phyloP scores from a whole-genome alignment of 2,113 vertebrate species.

The Crotophaga sulcirostris region DNA sequence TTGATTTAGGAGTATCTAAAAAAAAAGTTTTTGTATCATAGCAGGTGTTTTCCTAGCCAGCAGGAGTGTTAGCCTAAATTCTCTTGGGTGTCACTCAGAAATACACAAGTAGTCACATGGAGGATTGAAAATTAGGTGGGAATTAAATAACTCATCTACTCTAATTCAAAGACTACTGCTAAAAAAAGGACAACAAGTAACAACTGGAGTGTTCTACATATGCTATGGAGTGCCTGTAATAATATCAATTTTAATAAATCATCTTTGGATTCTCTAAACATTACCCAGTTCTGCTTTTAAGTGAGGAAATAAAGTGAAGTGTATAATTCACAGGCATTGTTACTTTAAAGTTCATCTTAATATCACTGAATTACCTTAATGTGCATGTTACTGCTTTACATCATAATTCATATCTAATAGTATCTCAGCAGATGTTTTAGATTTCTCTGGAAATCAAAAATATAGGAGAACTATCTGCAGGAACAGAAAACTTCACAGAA shows the following conservation, averaged over 20 bases:
- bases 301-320: background rate
- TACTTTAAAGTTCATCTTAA: background rate
- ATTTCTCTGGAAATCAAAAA: conserved; percentile 38
- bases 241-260: background rate
- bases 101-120: background rate
- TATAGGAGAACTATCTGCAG: background rate
- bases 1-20: background rate
- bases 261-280: background rate
- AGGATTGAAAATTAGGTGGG: background rate
- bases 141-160: background rate
- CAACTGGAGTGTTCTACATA: background rate
- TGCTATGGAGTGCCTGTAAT: background rate
- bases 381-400: background rate
- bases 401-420: background rate
- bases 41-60: background rate
- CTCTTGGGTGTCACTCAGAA: background rate
- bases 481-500: conserved; percentile 3
- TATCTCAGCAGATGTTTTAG: background rate
- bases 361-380: background rate
- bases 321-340: background rate
- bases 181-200: background rate
- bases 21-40: background rate
- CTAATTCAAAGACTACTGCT: background rate
- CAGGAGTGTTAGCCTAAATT: background rate
- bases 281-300: background rate